Conservation (phyloP, 2,797 vertebrate genomes). For the Hafferia zeledoni region DNA sequence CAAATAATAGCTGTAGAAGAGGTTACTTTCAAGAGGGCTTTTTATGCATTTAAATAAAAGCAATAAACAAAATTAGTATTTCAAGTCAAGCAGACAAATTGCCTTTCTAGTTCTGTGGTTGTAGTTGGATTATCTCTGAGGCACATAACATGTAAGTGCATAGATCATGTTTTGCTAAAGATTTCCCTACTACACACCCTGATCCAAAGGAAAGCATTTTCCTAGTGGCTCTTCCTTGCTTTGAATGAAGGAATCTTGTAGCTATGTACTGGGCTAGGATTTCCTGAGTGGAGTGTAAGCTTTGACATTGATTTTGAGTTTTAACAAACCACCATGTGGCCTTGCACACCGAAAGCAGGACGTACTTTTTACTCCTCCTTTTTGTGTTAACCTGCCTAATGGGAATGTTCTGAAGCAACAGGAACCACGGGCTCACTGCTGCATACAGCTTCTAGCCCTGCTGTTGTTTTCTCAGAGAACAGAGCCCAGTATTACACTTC, state of each 20-base stretch:
- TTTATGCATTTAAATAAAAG: not conserved
- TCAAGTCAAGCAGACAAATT: not conserved
- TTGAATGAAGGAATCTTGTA: not conserved
- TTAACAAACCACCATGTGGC: not conserved
- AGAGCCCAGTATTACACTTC: not conserved
- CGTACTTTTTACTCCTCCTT: not conserved
- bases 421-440: not conserved
- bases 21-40: not conserved
- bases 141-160: not conserved
- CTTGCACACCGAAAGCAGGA: not conserved
- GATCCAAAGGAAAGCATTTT: not conserved
- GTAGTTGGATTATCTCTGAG: not conserved
- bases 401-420: not conserved
- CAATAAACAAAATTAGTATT: not conserved
- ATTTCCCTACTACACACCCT: not conserved
- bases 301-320: not conserved
- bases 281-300: rapidly evolving
- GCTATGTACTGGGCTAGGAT: not conserved
- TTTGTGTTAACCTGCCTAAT: not conserved
- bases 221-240: not conserved
- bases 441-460: not conserved
- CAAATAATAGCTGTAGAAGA: not conserved
- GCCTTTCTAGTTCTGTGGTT: not conserved
- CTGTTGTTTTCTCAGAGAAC: not conserved
- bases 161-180: not conserved